phyloP scores from a whole-genome alignment of 2,113 vertebrate species.

The Campylomormyrus tamandua region DNA sequence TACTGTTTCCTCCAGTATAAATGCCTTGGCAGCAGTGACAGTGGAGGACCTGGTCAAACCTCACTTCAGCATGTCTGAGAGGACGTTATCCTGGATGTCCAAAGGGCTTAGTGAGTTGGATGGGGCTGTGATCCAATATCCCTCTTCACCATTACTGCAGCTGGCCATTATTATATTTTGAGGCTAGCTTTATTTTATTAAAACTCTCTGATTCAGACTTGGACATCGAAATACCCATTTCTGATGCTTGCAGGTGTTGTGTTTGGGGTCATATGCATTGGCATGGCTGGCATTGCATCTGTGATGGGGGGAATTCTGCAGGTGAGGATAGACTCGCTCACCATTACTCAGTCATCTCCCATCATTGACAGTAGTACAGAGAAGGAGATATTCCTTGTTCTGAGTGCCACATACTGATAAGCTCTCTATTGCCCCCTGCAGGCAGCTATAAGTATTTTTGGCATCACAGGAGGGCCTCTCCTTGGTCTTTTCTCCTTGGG shows the following conservation, averaged over 20 bases:
- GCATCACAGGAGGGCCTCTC: conserved; percentile 62
- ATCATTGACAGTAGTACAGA: neutral
- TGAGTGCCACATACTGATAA: neutral
- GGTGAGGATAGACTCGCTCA: conserved; percentile 40
- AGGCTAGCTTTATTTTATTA: neutral
- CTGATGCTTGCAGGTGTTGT: conserved; percentile 44
- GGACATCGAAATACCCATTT: neutral
- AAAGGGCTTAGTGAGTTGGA: conserved; percentile 69
- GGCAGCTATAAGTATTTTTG: conserved; percentile 62
- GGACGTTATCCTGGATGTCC: conserved; percentile 61
- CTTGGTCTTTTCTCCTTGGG: conserved; percentile 67
- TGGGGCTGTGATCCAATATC: neutral
- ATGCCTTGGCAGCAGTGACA: conserved; percentile 73
- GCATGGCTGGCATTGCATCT: conserved; percentile 65
- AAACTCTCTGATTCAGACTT: too few species aligned
- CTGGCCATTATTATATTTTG: neutral
- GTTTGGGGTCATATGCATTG: conserved; percentile 62
- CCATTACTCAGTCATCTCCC: neutral
- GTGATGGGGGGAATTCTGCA: conserved; percentile 64
- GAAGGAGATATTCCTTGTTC: neutral
- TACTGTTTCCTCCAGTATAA: conserved; percentile 82
- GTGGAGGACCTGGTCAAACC: conserved; percentile 74
- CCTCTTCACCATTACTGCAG: neutral
- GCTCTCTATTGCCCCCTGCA: conserved; percentile 27
- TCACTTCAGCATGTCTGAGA: conserved; percentile 58